Evolutionary conservation across 2,797 vertebrate genomes (phyloP), one percentile per base, ranked within the genome.

Genomic region (Sebastes paucispinis): DNA sequence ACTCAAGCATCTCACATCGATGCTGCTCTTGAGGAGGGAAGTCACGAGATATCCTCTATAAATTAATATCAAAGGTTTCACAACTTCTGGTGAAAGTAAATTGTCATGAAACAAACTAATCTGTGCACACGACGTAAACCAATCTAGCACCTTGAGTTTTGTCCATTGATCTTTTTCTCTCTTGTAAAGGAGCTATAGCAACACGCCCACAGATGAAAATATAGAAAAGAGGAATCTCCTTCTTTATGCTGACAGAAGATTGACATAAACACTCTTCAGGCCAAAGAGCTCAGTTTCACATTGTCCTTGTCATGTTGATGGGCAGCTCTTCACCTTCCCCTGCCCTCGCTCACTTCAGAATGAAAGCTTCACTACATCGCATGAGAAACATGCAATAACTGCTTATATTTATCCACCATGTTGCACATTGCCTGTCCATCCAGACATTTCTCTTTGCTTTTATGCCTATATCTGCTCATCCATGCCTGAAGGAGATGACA

Each of bases 351-450:
- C 31, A 29, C 27, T 64, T 81, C 62, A 69, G 47, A 73, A 58
- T 60, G 24, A 75, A 52, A 74, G 27, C 34, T 36, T 72, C 22
- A 4, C 50, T 64, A 77, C 14, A 66, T 32, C 47, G 24, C 57
- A 54, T 65, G 43, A 69, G 54, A 86, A 73, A 65, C 25, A 58
- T 27, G 57, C 25, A 69, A 14, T 2, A 9, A 43, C 58, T 55
- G 27, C 39, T 70, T 22, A 72, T 74, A 47, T 34, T 9, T 47
- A 39, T 80, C 60, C 65, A 60, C 52, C 52, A 57, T 82, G 66
- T 60, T 82, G 69, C 80, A 89, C 89, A 84, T 83, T 87, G 82
- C 67, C 80, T 76, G 73, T 85, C 80, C 78, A 81, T 88, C 78
- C 85, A 69, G 62, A 79, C 50, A 36, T 70, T 71, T 66, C 69